phyloP scores from a whole-genome alignment of 2,113 vertebrate genomes.

The Gymnobelideus leadbeateri region DNA sequence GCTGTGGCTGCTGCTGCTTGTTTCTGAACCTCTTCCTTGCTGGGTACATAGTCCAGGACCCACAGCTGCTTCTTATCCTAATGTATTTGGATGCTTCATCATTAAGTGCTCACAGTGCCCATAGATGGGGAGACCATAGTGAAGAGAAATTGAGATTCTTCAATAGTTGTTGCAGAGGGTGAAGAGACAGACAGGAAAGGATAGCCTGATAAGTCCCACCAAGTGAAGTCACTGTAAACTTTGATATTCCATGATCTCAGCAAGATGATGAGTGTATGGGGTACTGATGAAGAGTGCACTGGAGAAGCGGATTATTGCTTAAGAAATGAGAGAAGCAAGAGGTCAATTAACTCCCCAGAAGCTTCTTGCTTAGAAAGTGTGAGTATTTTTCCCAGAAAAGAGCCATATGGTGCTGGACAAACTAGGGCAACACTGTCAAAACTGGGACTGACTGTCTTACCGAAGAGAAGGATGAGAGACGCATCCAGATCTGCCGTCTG shows the following conservation, averaged over 20 bases:
- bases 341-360: background rate
- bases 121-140: background rate
- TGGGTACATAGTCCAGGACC: background rate
- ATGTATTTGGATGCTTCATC: background rate
- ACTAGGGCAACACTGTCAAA: background rate
- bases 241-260: background rate
- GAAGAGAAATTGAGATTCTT: background rate
- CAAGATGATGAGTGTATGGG: background rate
- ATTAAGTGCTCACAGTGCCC: background rate
- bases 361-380: background rate
- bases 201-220: background rate
- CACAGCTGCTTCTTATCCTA: background rate
- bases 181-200: background rate
- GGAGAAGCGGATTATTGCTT: background rate
- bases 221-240: background rate
- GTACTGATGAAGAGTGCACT: background rate
- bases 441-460: background rate
- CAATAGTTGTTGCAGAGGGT: background rate
- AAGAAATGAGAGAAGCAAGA: background rate
- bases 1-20: background rate
- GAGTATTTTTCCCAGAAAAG: background rate
- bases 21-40: background rate
- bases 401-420: background rate
- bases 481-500: background rate
- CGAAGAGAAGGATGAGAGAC: background rate